A percentile compares a stretch with the other conserved stretches of the same genome.
Conservation (phyloP, 2,797 vertebrate genomes). For the Toxotes lorentzi region DNA sequence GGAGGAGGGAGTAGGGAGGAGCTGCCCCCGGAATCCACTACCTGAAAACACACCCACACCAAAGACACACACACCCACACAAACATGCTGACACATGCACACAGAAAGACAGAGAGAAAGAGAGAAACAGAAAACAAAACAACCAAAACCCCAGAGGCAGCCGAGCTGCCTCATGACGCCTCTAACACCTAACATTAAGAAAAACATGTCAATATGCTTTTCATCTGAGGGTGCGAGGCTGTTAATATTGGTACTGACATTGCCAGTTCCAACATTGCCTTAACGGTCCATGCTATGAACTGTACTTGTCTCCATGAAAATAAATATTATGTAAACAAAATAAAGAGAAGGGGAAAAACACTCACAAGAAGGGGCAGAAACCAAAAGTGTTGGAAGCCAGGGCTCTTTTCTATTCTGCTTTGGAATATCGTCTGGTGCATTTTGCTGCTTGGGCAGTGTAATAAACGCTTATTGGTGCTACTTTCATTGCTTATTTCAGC, state of each 20-base stretch:
- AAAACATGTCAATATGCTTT: background rate
- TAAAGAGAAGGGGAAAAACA: background rate
- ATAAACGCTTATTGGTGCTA: slow-evolving; percentile 37
- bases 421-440: background rate
- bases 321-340: background rate
- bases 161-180: too few species aligned
- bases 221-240: background rate
- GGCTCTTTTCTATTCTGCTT: slow-evolving; percentile 9
- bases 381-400: background rate
- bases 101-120: too few species aligned
- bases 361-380: background rate
- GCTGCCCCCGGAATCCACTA: too few species aligned
- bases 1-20: too few species aligned
- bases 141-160: too few species aligned
- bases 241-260: too few species aligned
- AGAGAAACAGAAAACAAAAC: too few species aligned
- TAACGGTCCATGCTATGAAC: background rate
- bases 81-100: too few species aligned
- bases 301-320: background rate
- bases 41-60: too few species aligned
- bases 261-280: too few species aligned
- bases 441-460: slow-evolving; percentile 21
- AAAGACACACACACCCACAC: too few species aligned
- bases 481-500: slow-evolving; percentile 52
- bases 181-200: background rate